Evolutionary conservation across 2,797 vertebrate species (phyloP), one percentile per base, ranked within the genome.

Genomic region (Tauraco hartlaubi): DNA sequence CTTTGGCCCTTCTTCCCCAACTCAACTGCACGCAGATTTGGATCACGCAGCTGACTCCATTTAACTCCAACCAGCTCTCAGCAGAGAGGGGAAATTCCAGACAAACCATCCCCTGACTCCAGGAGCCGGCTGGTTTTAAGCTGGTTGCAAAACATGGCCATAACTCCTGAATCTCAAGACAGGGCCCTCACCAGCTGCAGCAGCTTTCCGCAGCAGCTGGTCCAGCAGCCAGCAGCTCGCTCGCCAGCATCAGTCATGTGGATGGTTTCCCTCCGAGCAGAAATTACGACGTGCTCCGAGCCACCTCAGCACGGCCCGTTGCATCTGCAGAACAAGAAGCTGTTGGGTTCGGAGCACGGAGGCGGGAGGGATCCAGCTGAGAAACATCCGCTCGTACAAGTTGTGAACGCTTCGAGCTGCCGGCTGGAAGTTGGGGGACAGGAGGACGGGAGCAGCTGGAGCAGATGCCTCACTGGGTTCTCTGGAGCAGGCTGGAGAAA

Each of bases 21-120:
- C 41, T 2, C 25, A 6, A 4, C 19, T 1, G 5, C n/a, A 3
- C 1, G 2, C 1, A 1, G 52, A 4, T 4, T 5, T 7, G n/a
- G 16, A 35, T 11, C 1, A 3, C 3, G 35, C 1, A 44, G 19
- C 7, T 5, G 17, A 17, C 49, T 39, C 2, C 0, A 6, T 51
- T 61, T 7, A 31, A 31, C 37, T 17, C 54, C 2, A 37, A 13
- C 28, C 28, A 51, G 15, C n/a, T 35, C 52, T 33, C 52, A 56
- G 67, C 55, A 63, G 37, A 28, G 39, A 2, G 0, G 22, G 4
- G 11, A 41, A 20, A 62, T 19, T 48, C 62, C 74, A 48, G 9
- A 5, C 3, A 6, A 28, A 35, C 23, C 0, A 0, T 7, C 2
- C 49, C 52, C 59, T 0, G 4, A 3, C 21, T 48, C 13, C 6